Base-by-base conservation (phyloP, 2,797 vertebrate genomes). In the Lutjanus argentimaculatus region DNA sequence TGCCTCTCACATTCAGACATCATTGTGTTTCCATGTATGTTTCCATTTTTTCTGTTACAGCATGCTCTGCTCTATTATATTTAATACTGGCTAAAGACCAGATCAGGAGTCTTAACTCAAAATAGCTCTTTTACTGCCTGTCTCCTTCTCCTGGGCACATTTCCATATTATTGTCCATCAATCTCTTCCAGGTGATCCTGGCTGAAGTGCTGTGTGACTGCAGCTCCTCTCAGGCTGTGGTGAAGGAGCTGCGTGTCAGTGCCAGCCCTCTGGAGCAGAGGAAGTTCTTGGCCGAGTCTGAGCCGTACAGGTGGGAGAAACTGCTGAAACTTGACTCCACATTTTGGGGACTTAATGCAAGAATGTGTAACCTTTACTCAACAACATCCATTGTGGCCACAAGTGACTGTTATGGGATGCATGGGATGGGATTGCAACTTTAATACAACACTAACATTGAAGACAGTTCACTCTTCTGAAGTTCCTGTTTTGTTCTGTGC, bases 151-250 rank as follows among this genome's bases (percentile, higher is more conserved):
- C 56, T 13, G 66, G 71, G 58, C 62, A 16, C 67, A 52, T 49
- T 30, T 75, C 68, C 63, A 58, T 55, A 43, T 77, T 82, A 48
- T 68, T 74, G 55, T 88, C 68, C 51, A 68, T 75, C 13, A 15
- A 81, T 80, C 56, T 89, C 70, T 59, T 21, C 42, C 67, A 98
- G 97, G 97, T 98, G 88, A 97, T 98, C 87, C 94, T 98, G 87
- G 97, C 97, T 8, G 97, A 98, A 92, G 96, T 98, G 73, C 95
- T 97, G 90, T 97, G 97, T 30, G 97, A 98, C 92, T 97, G 96
- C 93, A 97, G 95, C 72, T 97, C 97, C 2, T 96, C 96, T 58
- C 97, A 98, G 92, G 97, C 97, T 11, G 97, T 98, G 83, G 97
- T 98, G 74, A 98, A 98, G 93, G 97, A 98, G 93, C 94, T 98